Evolutionary conservation across 2,797 vertebrate species (phyloP).

Genomic region (Coccyzus lansbergi): DNA sequence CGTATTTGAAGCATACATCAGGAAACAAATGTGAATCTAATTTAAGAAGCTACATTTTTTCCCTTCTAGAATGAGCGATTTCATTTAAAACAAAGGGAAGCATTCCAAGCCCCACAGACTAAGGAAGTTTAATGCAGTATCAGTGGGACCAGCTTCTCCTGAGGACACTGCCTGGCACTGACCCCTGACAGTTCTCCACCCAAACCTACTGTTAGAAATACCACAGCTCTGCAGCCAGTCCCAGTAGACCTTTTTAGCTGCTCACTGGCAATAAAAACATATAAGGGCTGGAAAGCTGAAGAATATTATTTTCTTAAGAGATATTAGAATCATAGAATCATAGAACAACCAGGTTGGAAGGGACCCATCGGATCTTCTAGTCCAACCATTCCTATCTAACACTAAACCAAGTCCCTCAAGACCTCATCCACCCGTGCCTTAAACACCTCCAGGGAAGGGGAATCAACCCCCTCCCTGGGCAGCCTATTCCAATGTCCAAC

Average conservation of each 20-base stretch:
- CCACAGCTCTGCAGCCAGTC: neutral
- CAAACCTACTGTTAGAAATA: neutral
- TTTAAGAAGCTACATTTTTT: neutral
- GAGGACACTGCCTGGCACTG: neutral
- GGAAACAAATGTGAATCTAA: constrained; percentile 11
- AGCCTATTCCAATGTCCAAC: too few species aligned
- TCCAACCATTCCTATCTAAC: too few species aligned
- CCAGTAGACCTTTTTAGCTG: neutral
- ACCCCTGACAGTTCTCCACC: too few species aligned
- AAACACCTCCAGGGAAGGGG: too few species aligned
- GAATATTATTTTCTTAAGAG: neutral
- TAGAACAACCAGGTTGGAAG: too few species aligned
- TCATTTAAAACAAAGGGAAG: neutral
- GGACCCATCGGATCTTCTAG: too few species aligned
- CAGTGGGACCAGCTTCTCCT: neutral
- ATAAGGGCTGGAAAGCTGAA: neutral
- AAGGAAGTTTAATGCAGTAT: accelerated
- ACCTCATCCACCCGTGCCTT: too few species aligned
- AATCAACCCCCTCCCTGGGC: too few species aligned
- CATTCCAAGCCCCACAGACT: neutral
- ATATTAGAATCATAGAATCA: too few species aligned
- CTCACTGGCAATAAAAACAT: neutral
- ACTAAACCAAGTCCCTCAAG: too few species aligned
- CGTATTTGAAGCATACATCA: neutral
- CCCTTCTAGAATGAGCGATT: neutral